These are phyloP conservation scores for Procapra przewalskii DNA, from an alignment of 2,113 vertebrate genomes.

Conservation along the genomic window DNA sequence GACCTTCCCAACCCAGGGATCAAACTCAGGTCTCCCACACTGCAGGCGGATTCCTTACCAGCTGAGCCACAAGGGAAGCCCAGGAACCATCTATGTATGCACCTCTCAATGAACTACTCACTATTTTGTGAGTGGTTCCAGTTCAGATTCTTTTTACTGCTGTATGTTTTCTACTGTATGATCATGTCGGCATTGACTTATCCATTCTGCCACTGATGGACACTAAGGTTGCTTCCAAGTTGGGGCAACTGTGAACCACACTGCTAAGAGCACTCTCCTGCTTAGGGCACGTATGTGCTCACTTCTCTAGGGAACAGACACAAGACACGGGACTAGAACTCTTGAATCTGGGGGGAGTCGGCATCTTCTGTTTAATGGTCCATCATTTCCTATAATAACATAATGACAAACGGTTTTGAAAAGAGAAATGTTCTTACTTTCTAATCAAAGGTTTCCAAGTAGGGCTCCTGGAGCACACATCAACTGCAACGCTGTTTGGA, in stretches of 20 bases:
- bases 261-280: background rate
- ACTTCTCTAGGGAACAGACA: background rate
- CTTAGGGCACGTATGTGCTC: background rate
- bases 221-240: background rate
- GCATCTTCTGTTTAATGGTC: background rate
- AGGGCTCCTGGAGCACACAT: constrained; percentile 84
- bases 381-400: background rate
- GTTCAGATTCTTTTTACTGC: background rate
- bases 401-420: background rate
- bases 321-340: background rate
- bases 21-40: background rate
- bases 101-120: background rate
- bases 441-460: constrained; percentile 91
- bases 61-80: background rate
- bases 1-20: background rate
- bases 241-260: background rate
- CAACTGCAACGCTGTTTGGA: constrained; percentile 84
- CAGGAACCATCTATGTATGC: background rate
- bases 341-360: background rate
- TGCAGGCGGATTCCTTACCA: background rate
- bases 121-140: background rate
- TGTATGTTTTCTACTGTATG: background rate
- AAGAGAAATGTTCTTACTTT: constrained; percentile 85
- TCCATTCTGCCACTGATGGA: background rate
- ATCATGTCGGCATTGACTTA: background rate